phyloP scores from a whole-genome alignment of 2,797 vertebrate species.

The Odontamblyopus rebecca region DNA sequence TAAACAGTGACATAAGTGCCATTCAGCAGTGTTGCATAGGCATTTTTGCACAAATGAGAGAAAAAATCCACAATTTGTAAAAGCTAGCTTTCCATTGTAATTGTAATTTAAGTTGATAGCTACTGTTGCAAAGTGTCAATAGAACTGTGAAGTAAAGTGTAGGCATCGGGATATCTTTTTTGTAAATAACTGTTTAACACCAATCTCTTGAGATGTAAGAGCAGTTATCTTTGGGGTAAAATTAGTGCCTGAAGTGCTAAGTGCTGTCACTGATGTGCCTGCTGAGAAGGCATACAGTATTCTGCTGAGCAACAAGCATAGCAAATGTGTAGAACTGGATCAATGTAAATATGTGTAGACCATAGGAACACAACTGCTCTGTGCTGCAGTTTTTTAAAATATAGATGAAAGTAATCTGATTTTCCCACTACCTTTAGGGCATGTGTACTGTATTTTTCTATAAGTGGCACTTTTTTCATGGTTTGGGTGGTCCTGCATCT shows the following conservation, averaged over 20 bases:
- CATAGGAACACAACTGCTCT: not conserved
- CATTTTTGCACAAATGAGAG: too few relatives aligned
- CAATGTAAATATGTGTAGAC: not conserved
- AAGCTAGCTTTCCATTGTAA: too few relatives aligned
- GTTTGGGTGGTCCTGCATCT: too few relatives aligned
- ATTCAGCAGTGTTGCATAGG: too few relatives aligned
- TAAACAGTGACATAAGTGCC: too few relatives aligned
- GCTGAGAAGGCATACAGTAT: not conserved
- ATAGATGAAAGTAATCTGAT: not conserved
- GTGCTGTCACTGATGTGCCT: not conserved
- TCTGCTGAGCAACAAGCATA: not conserved
- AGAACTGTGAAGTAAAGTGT: too few relatives aligned
- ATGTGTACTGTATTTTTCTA: too few relatives aligned
- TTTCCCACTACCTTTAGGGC: not conserved
- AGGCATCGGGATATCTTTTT: not conserved
- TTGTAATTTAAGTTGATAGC: too few relatives aligned
- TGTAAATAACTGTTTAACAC: not conserved
- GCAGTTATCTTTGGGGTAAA: not conserved
- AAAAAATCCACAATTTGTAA: too few relatives aligned
- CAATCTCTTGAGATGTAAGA: not conserved
- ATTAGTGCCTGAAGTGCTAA: not conserved
- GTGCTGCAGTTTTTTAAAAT: not conserved
- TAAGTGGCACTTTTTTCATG: too few relatives aligned
- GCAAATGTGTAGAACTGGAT: not conserved
- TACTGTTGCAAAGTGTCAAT: too few relatives aligned